Conservation (phyloP, 2,888 invertebrate species). For the Drosophila pseudotakahashii region DNA sequence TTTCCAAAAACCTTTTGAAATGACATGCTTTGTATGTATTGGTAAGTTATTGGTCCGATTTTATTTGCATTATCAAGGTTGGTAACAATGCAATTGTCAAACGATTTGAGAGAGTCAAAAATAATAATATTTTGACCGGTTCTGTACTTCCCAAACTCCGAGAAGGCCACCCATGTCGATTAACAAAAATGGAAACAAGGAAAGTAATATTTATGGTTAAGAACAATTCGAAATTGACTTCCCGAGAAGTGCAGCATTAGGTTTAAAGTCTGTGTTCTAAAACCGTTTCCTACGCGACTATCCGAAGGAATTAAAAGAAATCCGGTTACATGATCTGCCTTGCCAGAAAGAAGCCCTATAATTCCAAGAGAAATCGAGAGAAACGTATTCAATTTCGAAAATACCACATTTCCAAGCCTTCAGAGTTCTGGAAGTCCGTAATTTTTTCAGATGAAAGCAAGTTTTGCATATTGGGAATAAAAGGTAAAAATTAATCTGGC, state of each 20-base stretch:
- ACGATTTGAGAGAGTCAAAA: neutral
- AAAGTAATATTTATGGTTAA: neutral
- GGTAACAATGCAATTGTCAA: neutral
- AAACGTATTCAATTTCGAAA: too few relatives aligned
- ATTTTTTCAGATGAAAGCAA: too few relatives aligned
- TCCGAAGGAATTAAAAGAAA: neutral
- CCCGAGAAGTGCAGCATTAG: neutral
- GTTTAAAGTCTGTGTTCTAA: neutral
- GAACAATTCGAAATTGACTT: neutral
- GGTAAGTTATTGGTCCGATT: neutral
- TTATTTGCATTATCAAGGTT: neutral
- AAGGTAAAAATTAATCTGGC: too few relatives aligned
- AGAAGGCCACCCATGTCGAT: neutral
- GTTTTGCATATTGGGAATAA: too few relatives aligned
- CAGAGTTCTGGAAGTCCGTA: too few relatives aligned
- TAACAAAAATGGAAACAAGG: neutral
- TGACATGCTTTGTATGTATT: neutral
- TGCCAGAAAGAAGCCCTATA: too few relatives aligned
- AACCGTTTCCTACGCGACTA: neutral
- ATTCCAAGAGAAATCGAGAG: too few relatives aligned
- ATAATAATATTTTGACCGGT: neutral
- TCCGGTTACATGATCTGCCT: neutral
- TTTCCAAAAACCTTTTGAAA: too few relatives aligned
- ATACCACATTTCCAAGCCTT: too few relatives aligned
- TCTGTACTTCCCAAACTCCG: neutral